Conservation (phyloP, 2,113 vertebrate species). For the Cololabis saira region DNA sequence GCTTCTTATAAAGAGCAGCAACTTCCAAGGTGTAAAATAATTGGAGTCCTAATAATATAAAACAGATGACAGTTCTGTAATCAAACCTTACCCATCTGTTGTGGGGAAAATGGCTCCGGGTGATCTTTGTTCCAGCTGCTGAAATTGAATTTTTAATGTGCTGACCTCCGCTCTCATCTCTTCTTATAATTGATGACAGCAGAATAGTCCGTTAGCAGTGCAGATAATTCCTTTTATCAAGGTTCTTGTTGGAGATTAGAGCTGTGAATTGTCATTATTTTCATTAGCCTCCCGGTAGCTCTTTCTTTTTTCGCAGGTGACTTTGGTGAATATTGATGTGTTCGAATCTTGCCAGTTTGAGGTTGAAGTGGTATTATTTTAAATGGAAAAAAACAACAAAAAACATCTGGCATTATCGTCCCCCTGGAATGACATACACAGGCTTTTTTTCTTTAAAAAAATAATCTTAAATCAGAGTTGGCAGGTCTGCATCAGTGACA, state of each 20-base stretch:
- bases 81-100: slow-evolving; percentile 40
- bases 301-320: slow-evolving; percentile 7
- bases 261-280: slow-evolving; percentile 13
- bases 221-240: slow-evolving; percentile 24
- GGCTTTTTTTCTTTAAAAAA: background rate
- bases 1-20: slow-evolving; percentile 1
- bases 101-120: slow-evolving; percentile 25
- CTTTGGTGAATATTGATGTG: slow-evolving; percentile 1
- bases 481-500: too few relatives aligned
- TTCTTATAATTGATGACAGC: slow-evolving; percentile 16
- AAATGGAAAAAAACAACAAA: background rate
- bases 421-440: background rate
- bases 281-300: slow-evolving; percentile 19
- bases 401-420: background rate
- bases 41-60: slow-evolving; percentile 25
- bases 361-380: background rate
- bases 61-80: slow-evolving; percentile 20
- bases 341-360: background rate
- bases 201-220: background rate
- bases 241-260: slow-evolving; percentile 24
- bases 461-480: background rate
- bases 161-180: slow-evolving; percentile 20
- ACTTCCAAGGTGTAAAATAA: background rate
- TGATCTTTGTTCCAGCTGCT: slow-evolving; percentile 31
- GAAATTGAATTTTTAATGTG: slow-evolving; percentile 45